Evolutionary conservation across 2,888 invertebrate species (phyloP), one percentile per base, ranked within the genome.

Genomic region (Lasioglossum leucozonium): DNA sequence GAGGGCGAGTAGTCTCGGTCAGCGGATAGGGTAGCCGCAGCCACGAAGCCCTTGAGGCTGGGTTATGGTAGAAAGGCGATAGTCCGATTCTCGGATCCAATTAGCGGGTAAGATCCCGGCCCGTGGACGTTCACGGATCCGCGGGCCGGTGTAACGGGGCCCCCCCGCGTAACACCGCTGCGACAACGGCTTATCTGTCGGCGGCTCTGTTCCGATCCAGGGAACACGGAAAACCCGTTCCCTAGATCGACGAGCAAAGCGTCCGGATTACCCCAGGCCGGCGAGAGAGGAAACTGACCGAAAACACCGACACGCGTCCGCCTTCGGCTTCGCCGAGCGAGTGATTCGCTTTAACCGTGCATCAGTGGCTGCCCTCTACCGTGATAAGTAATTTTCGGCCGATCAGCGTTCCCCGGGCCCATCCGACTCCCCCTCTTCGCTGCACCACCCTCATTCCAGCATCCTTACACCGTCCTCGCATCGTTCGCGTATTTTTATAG

Each of bases 271-370:
- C 47, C 72, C 72, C 71, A 6, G 65, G 65, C 69, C 11, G 69
- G n/a, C 79, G 83, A 86, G n/a, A 78, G 83, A 86, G 89, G 84
- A 90, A 90, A 87, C 87, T 88, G 89, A 88, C 87, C 91, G 89
- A 89, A 84, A 89, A 83, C 79, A 72, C 74, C 83, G 89, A 90
- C 90, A 86, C 87, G 86, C 84, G 90, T 87, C 76, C 62, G 40
- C 37, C 79, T 90, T 90, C 88, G 80, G 87, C 91, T 91, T 69
- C 84, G 77, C 18, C 79, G 86, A 91, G 90, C 90, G 81, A 34
- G 83, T 90, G 86, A 90, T 90, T 85, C 86, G 88, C 55, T 88
- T 90, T 86, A 84, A 74, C 79, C 84, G 74, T 72, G 82, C 87
- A 85, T 85, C 89, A 75, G 79, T 78, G 80, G n/a, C 69, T 58